Conservation (phyloP, 2,113 vertebrate species). For the Odocoileus virginianus region DNA sequence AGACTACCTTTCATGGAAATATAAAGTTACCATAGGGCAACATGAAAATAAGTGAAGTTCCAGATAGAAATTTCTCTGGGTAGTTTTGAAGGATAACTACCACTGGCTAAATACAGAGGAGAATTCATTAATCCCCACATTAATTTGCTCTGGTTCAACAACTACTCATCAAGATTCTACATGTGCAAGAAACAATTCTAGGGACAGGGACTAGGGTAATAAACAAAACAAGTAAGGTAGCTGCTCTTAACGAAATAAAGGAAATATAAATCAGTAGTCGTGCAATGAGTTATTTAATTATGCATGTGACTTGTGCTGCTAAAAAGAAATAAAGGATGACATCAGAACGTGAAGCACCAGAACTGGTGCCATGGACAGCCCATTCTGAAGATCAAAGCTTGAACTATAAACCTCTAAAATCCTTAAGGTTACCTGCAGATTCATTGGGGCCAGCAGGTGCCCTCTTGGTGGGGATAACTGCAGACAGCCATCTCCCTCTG, state of each 20-base stretch:
- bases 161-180: not conserved
- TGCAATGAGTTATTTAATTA: not conserved
- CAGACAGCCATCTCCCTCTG: not conserved
- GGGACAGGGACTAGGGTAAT: no score
- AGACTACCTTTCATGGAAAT: not conserved
- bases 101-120: not conserved
- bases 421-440: not conserved
- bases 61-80: not conserved
- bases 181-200: not conserved
- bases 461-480: not conserved
- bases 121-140: not conserved
- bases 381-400: rapidly evolving
- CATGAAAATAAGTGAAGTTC: not conserved
- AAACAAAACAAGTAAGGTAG: not conserved
- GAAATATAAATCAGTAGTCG: not conserved
- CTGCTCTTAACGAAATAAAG: rapidly evolving
- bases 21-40: not conserved
- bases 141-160: not conserved
- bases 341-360: not conserved
- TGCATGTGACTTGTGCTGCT: rapidly evolving
- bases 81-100: not conserved
- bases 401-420: not conserved
- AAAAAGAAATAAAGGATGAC: not conserved
- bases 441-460: no score
- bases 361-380: rapidly evolving